Base-by-base conservation (phyloP, 2,888 invertebrate genomes). In the Tiphia femorata region DNA sequence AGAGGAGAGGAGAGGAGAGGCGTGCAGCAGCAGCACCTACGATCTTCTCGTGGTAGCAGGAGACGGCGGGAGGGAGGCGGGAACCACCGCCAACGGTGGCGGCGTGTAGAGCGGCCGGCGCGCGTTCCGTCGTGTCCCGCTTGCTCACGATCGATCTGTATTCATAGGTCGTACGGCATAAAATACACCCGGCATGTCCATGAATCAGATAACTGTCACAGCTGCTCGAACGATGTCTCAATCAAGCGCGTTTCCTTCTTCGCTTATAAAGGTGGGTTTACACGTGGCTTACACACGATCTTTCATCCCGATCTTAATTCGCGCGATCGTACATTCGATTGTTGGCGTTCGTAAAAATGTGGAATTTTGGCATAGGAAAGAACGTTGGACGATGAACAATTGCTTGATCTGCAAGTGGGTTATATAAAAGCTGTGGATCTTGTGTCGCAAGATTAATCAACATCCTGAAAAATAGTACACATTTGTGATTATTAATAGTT, bases 181-280 rank as follows among this genome's bases (percentile, higher is more conserved):
- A 83, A 83, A 82, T 83, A 82, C 79, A 81, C 79, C 76, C 78
- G 82, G 81, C 78, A 82, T 82, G 82, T 82, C 82, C 83, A 83
- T 83, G 83, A 83, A 83, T 83, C 83, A 82, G 83, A 82, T 82
- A 83, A 82, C 82, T 82, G 82, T 82, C 82, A 81, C 81, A 73
- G 81, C 73, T 73, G 77, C 73, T 80, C 72, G 67, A 65, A 69
- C 77, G 79, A 83, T 80, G 82, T 82, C 83, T 83, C 83, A 83
- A 82, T 83, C 79, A 76, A 73, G 64, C 67, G 61, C 58, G 60
- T n/a, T 50, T 61, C 65, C 62, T 62, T 67, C 67, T 62, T 63
- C 62, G 58, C 53, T 53, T 53, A 55, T 48, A n/a, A n/a, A n/a
- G n/a, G n/a, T n/a, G n/a, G n/a, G n/a, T n/a, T n/a, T n/a, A 49